phyloP scores from a whole-genome alignment of 2,797 vertebrate genomes.

The Sitta carolinensis region DNA sequence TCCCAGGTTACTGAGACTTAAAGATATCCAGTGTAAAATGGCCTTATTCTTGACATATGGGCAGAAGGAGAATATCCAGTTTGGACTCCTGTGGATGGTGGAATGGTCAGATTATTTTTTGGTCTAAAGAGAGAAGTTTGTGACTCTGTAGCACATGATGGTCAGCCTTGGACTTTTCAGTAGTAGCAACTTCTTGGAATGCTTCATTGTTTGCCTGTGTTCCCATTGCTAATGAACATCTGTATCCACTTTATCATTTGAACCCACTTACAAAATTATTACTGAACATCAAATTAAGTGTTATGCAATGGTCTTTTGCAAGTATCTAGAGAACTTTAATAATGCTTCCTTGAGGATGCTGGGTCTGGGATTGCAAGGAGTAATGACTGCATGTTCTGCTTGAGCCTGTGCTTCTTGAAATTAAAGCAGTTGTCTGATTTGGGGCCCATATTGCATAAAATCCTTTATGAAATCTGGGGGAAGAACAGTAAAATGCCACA shows the following conservation, averaged over 20 bases:
- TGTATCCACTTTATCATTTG: slow-evolving; percentile 18
- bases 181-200: slow-evolving; percentile 22
- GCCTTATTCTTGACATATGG: not conserved
- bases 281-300: not conserved
- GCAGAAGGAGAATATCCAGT: not conserved
- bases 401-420: not conserved
- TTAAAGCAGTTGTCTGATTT: not conserved
- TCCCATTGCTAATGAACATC: slow-evolving; percentile 49
- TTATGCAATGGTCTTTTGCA: slow-evolving; percentile 32
- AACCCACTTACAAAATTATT: not conserved
- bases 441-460: not conserved
- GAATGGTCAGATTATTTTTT: not conserved
- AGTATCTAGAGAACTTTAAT: slow-evolving; percentile 13
- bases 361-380: not conserved
- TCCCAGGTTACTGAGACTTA: not conserved
- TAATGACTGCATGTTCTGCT: not conserved
- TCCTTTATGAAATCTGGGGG: not conserved
- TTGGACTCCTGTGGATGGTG: not conserved
- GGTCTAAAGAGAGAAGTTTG: not conserved
- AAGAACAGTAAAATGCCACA: not conserved
- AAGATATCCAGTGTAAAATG: not conserved
- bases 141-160: not conserved
- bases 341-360: not conserved
- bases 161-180: not conserved
- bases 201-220: not conserved